A percentile compares a stretch with the other conserved stretches of the same genome.
Evolutionary conservation across 2,797 vertebrate genomes (phyloP).

Genomic region (Catamblyrhynchus diadema): DNA sequence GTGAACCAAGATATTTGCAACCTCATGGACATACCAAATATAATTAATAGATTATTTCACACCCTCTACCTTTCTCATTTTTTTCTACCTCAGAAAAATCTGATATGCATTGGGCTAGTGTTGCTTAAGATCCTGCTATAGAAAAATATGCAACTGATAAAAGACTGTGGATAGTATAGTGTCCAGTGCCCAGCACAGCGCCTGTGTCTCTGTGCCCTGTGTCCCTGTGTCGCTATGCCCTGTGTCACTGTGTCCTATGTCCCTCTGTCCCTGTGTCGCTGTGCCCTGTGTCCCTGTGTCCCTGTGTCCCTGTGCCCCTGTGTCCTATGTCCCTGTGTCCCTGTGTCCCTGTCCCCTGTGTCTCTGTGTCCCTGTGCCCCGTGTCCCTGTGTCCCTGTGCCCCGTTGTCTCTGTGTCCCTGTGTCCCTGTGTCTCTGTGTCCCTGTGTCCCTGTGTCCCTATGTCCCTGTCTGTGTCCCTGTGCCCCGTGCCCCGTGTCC

Average conservation of each 20-base stretch:
- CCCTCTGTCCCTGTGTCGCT: too few relatives aligned
- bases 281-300: too few relatives aligned
- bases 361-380: neutral
- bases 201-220: neutral
- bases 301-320: too few relatives aligned
- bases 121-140: neutral
- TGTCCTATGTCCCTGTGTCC: too few relatives aligned
- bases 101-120: neutral
- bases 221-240: too few relatives aligned
- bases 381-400: too few relatives aligned
- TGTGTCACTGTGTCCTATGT: too few relatives aligned
- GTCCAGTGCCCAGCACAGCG: fast-evolving
- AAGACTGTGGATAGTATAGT: neutral
- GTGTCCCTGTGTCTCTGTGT: too few relatives aligned
- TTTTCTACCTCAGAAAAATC: neutral
- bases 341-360: too few relatives aligned
- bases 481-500: too few relatives aligned
- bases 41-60: neutral
- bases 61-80: neutral
- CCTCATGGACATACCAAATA: neutral
- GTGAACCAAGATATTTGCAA: neutral
- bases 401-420: too few relatives aligned
- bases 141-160: neutral
- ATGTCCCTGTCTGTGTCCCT: neutral
- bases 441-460: too few relatives aligned